phyloP scores from a whole-genome alignment of 2,797 vertebrate genomes.

The Thripadectes ignobilis region DNA sequence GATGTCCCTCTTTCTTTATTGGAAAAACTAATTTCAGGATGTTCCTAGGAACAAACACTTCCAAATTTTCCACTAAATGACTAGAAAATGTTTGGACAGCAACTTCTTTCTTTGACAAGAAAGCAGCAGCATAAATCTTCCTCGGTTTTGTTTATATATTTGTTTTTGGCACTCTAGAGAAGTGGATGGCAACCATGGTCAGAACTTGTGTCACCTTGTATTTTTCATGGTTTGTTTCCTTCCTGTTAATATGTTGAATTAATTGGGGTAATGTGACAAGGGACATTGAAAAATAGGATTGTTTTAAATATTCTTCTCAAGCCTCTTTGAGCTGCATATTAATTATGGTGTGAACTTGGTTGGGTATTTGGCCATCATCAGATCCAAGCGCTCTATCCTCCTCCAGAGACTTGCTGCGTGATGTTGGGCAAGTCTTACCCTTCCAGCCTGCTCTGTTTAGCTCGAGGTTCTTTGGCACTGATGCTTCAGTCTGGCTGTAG shows the following conservation, averaged over 20 bases:
- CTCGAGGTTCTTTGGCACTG: not conserved
- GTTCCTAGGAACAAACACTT: not conserved
- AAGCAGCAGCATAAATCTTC: not conserved
- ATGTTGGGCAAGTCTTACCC: not conserved
- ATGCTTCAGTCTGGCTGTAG: not conserved
- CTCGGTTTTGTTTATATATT: not conserved
- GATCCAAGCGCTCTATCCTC: not conserved
- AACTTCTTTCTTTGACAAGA: not conserved
- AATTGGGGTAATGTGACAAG: not conserved
- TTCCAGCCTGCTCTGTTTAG: not conserved
- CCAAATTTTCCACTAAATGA: not conserved
- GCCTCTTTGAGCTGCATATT: not conserved
- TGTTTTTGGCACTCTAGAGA: not conserved
- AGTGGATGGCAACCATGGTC: not conserved
- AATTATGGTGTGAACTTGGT: not conserved
- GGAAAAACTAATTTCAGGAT: not conserved
- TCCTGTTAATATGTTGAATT: not conserved
- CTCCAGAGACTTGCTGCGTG: not conserved
- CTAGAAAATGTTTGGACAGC: not conserved
- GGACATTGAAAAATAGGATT: not conserved
- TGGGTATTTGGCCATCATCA: not conserved
- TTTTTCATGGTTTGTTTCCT: not conserved
- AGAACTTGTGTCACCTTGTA: not conserved
- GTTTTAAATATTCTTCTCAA: not conserved
- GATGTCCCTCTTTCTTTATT: not conserved